Percentiles rank a stretch among this genome's conserved stretches.
These are phyloP conservation scores for Plebejus anna DNA, from an alignment of 2,888 invertebrate species.

Conservation along the genomic window DNA sequence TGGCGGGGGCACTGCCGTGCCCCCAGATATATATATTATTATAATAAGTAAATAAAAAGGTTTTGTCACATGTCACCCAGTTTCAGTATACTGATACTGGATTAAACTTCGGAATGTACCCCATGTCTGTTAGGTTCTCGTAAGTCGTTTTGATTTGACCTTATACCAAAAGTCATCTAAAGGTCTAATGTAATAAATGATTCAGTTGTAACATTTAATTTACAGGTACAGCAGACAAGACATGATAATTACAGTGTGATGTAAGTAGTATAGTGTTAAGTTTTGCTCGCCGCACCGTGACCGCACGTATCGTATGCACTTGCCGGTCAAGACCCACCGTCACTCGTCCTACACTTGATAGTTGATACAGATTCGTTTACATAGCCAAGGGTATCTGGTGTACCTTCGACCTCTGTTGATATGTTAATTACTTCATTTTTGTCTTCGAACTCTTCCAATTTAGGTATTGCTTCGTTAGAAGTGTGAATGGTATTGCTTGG, in stretches of 20 bases:
- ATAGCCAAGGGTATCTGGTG: slow-evolving; percentile 9
- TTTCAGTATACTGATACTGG: too few relatives aligned
- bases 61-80: too few relatives aligned
- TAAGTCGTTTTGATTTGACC: neutral
- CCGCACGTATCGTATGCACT: slow-evolving; percentile 24
- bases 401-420: slow-evolving; percentile 2
- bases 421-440: neutral
- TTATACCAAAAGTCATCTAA: neutral
- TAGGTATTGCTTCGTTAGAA: too few relatives aligned
- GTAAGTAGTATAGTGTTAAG: slow-evolving; percentile 23
- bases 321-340: slow-evolving; percentile 15
- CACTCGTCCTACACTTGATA: slow-evolving; percentile 5
- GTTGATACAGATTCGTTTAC: slow-evolving; percentile 19
- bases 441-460: too few relatives aligned
- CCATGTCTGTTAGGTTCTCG: neutral
- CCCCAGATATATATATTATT: too few relatives aligned
- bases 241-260: slow-evolving; percentile 24
- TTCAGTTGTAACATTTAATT: slow-evolving; percentile 29
- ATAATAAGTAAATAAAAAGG: too few relatives aligned
- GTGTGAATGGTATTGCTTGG: too few relatives aligned
- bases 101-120: too few relatives aligned
- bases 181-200: neutral
- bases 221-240: slow-evolving; percentile 30
- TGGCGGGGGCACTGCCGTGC: too few relatives aligned
- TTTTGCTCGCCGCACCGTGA: slow-evolving; percentile 26